Conservation (phyloP, 2,113 vertebrate species). For the Pimephales promelas region DNA sequence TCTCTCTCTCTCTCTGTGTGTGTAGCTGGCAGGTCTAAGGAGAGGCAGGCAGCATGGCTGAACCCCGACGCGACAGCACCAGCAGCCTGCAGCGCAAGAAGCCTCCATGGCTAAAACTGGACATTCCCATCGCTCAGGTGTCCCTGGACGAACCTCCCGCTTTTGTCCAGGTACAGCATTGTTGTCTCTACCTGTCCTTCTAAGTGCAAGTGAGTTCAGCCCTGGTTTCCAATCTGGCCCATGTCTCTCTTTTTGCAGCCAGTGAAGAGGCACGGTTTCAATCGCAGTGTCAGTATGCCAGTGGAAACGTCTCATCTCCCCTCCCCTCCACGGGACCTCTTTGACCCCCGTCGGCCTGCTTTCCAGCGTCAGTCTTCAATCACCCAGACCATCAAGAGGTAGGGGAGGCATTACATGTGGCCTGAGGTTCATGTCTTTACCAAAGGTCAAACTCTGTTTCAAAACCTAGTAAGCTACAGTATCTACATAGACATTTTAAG, state of each 20-base stretch:
- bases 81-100: slow-evolving; percentile 98
- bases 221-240: not conserved
- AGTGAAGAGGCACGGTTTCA: slow-evolving; percentile 83
- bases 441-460: slow-evolving; percentile 1
- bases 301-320: slow-evolving; percentile 82
- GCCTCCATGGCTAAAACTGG: slow-evolving; percentile 93
- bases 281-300: slow-evolving; percentile 94
- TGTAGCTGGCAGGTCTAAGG: slow-evolving; percentile 76
- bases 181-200: not conserved
- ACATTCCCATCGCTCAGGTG: slow-evolving; percentile 81
- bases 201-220: not conserved
- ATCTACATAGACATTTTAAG: not conserved
- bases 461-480: slow-evolving; percentile 9
- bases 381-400: slow-evolving; percentile 98
- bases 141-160: slow-evolving; percentile 82
- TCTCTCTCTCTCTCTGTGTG: not conserved
- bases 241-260: slow-evolving; percentile 69
- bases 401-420: slow-evolving; percentile 43
- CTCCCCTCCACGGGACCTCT: slow-evolving; percentile 77
- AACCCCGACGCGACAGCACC: slow-evolving; percentile 85
- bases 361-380: slow-evolving; percentile 94
- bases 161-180: slow-evolving; percentile 79
- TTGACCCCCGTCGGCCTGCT: slow-evolving; percentile 76
- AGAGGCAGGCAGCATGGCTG: slow-evolving; percentile 83
- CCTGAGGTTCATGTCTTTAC: not conserved